Evolutionary conservation across 2,797 vertebrate genomes (phyloP).

Genomic region (Danio jaintianensis): DNA sequence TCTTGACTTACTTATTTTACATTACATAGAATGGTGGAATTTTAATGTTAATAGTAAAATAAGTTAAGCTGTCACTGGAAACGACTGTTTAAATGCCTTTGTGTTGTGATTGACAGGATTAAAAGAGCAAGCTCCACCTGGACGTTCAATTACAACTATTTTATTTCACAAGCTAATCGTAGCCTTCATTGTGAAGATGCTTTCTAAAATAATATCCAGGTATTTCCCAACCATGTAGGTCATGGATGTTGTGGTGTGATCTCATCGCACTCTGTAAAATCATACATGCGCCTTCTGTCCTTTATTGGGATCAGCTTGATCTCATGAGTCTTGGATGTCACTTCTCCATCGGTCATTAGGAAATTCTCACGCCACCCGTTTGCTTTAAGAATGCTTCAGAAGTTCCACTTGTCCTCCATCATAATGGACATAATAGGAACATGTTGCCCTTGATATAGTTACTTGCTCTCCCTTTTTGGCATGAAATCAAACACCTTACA

Average conservation of each 20-base stretch:
- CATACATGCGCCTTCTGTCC: conserved; percentile 59
- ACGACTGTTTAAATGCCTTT: background rate
- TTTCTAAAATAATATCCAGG: conserved; percentile 44
- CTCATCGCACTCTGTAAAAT: conserved; percentile 24
- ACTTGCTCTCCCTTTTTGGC: conserved; percentile 33
- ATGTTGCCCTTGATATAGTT: conserved; percentile 46
- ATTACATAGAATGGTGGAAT: no score
- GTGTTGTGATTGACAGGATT: conserved; percentile 1
- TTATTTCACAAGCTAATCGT: conserved; percentile 42
- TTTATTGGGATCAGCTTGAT: conserved; percentile 69
- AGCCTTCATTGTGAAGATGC: conserved; percentile 28
- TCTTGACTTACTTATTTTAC: background rate
- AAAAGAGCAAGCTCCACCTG: conserved; percentile 3
- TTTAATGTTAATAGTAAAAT: background rate
- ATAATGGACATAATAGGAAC: conserved; percentile 47
- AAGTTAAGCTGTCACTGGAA: background rate
- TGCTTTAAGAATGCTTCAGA: conserved; percentile 38
- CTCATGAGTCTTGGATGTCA: conserved; percentile 77
- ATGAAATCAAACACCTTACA: conserved; percentile 44
- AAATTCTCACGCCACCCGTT: conserved; percentile 59
- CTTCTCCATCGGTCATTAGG: conserved; percentile 58
- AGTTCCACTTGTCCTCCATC: conserved; percentile 45
- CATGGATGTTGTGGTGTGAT: conserved; percentile 57
- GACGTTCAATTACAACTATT: conserved; percentile 5
- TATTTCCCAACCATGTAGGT: conserved; percentile 71